Conservation (phyloP, 2,113 vertebrate species). For the Tychaedon coryphoeus region DNA sequence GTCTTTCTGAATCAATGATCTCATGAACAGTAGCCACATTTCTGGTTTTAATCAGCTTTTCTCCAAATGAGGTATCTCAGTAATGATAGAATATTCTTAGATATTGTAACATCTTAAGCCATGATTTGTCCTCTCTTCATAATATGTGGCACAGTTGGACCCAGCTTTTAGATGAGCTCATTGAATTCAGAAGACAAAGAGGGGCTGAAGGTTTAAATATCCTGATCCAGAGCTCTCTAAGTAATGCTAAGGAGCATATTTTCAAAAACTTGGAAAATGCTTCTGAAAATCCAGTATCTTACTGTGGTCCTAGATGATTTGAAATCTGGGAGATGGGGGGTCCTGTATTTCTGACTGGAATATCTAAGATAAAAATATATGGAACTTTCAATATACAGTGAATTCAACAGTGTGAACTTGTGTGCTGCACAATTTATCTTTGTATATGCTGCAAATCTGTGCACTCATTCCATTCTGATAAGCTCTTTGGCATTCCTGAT, state of each 20-base stretch:
- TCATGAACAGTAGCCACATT: background rate
- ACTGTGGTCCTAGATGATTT: background rate
- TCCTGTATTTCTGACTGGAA: background rate
- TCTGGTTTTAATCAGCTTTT: background rate
- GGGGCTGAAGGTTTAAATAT: background rate
- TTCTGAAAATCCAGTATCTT: background rate
- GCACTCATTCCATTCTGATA: background rate
- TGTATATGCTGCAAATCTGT: background rate
- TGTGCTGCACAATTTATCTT: background rate
- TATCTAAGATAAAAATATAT: background rate
- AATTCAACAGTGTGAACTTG: background rate
- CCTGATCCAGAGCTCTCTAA: background rate
- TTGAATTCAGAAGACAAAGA: background rate
- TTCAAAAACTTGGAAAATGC: background rate
- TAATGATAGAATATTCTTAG: background rate
- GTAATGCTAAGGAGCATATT: background rate
- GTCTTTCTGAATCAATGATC: background rate
- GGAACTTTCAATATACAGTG: background rate
- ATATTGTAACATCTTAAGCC: background rate
- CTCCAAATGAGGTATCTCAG: background rate
- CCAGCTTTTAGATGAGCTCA: background rate
- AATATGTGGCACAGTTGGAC: background rate
- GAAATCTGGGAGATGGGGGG: background rate
- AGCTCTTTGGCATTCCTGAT: background rate
- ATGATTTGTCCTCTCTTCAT: background rate